Percentiles rank a stretch among this genome's conserved stretches.
Conservation (phyloP, 2,113 vertebrate genomes). For the Melanerpes formicivorus region DNA sequence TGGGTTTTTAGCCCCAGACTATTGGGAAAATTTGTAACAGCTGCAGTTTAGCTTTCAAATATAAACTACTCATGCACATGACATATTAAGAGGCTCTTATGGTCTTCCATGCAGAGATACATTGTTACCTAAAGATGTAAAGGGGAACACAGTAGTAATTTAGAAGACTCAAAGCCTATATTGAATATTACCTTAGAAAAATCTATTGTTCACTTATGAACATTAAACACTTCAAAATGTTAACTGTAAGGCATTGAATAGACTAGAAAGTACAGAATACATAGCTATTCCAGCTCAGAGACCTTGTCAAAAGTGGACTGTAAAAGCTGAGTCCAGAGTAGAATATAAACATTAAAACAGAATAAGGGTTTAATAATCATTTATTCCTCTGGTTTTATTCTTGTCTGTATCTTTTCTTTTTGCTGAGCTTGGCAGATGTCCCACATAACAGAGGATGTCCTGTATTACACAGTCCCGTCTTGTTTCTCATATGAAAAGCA, state of each 20-base stretch:
- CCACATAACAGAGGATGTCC: neutral
- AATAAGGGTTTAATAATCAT: neutral
- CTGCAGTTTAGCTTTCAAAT: neutral
- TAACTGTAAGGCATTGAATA: neutral
- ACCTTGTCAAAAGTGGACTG: neutral
- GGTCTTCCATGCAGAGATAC: neutral
- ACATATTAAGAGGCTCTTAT: neutral
- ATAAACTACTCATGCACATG: neutral
- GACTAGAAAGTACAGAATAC: neutral
- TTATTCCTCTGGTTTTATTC: neutral
- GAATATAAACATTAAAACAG: slow-evolving; percentile 1
- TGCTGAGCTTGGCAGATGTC: neutral
- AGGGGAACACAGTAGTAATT: neutral
- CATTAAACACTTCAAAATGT: neutral
- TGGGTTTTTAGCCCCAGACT: neutral
- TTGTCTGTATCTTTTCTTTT: slow-evolving; percentile 14
- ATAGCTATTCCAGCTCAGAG: neutral
- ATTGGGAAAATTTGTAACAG: neutral
- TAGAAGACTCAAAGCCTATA: neutral
- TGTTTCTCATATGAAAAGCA: slow-evolving; percentile 18
- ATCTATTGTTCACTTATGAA: neutral
- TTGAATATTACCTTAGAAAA: neutral
- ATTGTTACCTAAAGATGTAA: neutral
- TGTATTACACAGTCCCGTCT: neutral
- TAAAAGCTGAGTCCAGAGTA: neutral